phyloP scores from a whole-genome alignment of 2,888 invertebrate species.

The Fragum fragum region DNA sequence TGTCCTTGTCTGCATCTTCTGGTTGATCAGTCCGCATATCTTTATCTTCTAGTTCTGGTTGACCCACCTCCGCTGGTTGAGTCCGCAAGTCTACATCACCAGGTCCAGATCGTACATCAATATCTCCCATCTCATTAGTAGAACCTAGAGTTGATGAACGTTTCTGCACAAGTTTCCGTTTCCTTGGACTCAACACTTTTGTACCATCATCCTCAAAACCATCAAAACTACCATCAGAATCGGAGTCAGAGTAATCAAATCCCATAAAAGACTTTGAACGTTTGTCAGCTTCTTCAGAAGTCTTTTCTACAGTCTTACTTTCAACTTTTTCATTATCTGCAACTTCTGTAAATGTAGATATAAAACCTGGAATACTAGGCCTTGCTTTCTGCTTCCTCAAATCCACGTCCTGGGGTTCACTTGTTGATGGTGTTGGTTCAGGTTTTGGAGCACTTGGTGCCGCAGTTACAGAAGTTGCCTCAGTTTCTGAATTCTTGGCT shows the following conservation, averaged over 20 bases:
- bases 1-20: conserved; percentile 40
- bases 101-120: background rate
- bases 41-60: conserved; percentile 29
- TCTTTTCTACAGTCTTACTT: background rate
- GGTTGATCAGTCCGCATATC: conserved; percentile 15
- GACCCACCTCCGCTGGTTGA: conserved; percentile 17
- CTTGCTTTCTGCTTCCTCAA: background rate
- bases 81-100: conserved; percentile 46
- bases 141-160: background rate
- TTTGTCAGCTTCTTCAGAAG: conserved; percentile 32
- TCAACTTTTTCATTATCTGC: background rate
- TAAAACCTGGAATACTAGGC: conserved; percentile 7
- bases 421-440: background rate
- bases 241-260: conserved; percentile 74
- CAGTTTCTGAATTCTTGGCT: conserved; percentile 29
- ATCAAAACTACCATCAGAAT: conserved; percentile 67
- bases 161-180: conserved; percentile 50
- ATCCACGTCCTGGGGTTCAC: conserved; percentile 38
- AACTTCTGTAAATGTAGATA: conserved; percentile 1
- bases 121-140: conserved; percentile 4
- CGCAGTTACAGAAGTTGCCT: background rate
- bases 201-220: conserved; percentile 67
- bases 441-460: background rate
- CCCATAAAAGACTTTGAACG: conserved; percentile 66
- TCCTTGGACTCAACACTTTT: conserved; percentile 64